These are phyloP conservation scores for Tipula vernalis DNA, from an alignment of 2,888 invertebrate genomes.

Conservation along the genomic window DNA sequence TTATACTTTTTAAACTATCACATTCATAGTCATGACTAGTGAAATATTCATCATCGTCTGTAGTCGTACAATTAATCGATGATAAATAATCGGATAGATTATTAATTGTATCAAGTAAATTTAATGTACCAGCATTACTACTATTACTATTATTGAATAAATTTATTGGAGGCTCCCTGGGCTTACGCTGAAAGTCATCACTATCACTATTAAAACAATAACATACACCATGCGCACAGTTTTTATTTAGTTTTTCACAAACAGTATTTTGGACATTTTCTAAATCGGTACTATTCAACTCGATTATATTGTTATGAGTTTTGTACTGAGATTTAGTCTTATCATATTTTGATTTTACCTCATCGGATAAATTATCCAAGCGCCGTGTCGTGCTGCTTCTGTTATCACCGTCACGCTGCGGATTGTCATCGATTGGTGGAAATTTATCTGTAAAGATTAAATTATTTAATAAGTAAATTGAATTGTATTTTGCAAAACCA, in stretches of 20 bases:
- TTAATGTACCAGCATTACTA: not conserved
- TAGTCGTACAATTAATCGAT: not conserved
- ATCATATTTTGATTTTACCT: not conserved
- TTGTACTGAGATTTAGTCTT: not conserved
- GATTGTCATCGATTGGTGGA: not conserved
- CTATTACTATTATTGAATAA: not conserved
- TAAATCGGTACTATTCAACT: constrained; percentile 6
- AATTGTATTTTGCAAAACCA: not conserved
- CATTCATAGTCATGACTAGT: not conserved
- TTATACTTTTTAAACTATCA: not conserved
- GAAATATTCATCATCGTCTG: constrained; percentile 8
- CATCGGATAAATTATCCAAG: not conserved
- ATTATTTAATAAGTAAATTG: not conserved
- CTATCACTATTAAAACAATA: constrained; percentile 36
- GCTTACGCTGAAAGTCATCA: constrained; percentile 22
- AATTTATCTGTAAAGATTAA: not conserved
- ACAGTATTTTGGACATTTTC: constrained; percentile 18
- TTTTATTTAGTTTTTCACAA: constrained; percentile 22
- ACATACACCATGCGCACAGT: constrained; percentile 33
- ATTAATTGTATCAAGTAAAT: not conserved
- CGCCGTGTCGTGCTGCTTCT: not conserved
- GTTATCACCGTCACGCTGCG: not conserved
- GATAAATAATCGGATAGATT: not conserved
- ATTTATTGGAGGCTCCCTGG: constrained; percentile 13
- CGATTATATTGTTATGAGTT: not conserved